Evolutionary conservation across 2,113 vertebrate genomes (phyloP).

Genomic region (Ptychochromis oligacanthus): DNA sequence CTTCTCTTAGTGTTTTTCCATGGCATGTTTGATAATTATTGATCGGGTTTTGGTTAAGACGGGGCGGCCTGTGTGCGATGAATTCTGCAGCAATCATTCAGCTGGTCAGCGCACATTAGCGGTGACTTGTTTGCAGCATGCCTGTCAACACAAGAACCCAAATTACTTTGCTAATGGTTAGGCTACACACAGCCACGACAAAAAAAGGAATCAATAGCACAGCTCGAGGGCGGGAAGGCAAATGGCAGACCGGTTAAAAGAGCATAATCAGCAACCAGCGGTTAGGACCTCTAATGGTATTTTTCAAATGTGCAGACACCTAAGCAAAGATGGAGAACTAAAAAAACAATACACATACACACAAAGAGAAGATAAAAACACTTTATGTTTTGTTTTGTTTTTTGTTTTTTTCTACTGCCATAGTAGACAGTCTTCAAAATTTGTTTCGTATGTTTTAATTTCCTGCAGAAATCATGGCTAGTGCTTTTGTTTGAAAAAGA

Average conservation of each 20-base stretch:
- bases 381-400: too few relatives aligned
- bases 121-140: conserved; percentile 17
- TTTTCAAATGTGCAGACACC: not conserved
- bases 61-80: not conserved
- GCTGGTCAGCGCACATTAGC: not conserved
- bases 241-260: conserved; percentile 11
- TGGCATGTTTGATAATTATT: conserved; percentile 10
- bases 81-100: conserved; percentile 16
- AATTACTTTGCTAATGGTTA: conserved; percentile 33
- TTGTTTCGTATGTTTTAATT: not conserved
- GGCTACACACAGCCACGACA: not conserved
- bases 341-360: not conserved
- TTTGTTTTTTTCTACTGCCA: not conserved
- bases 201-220: conserved; percentile 38
- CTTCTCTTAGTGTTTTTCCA: not conserved
- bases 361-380: not conserved
- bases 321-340: not conserved
- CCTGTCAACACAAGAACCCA: conserved; percentile 38
- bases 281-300: not conserved
- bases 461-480: not conserved
- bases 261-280: conserved; percentile 22
- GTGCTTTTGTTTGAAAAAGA: not conserved
- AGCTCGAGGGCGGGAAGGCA: not conserved
- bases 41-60: not conserved
- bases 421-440: not conserved